A percentile compares a stretch with the other conserved stretches of the same genome.
Conservation (phyloP, 2,797 vertebrate genomes). For the Apodemus agrarius region DNA sequence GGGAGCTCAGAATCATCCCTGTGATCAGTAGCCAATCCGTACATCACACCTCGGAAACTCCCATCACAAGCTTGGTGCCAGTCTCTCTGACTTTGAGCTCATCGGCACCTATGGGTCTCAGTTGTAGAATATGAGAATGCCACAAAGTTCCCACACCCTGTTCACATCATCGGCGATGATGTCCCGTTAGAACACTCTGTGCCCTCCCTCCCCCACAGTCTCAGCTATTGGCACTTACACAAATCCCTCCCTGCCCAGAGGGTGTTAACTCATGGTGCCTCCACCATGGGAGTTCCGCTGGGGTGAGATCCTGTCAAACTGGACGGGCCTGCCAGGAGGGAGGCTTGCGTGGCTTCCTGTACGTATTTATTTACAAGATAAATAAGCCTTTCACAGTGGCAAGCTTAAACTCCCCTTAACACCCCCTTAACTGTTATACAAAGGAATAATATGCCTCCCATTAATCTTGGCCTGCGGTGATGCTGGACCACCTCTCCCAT, state of each 20-base stretch:
- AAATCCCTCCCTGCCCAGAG: not conserved
- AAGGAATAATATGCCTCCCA: constrained; percentile 36
- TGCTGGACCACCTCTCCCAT: not conserved
- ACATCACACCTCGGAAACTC: not conserved
- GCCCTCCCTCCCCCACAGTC: not conserved
- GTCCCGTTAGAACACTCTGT: not conserved
- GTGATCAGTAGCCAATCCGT: not conserved
- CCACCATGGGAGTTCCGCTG: not conserved
- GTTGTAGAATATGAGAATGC: not conserved
- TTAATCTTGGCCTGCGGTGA: not conserved
- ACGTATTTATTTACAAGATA: constrained; percentile 42
- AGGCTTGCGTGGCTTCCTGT: not conserved
- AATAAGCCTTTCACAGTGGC: constrained; percentile 32
- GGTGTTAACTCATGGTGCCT: not conserved
- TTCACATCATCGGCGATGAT: not conserved
- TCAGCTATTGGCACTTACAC: no score
- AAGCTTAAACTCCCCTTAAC: constrained; percentile 21
- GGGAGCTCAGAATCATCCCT: not conserved
- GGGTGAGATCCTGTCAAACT: not conserved
- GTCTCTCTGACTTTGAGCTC: not conserved
- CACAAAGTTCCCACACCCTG: rapidly evolving
- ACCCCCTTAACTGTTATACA: not conserved
- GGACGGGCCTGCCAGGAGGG: not conserved
- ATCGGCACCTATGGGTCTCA: rapidly evolving
- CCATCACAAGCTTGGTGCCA: not conserved